Evolutionary conservation across 2,888 invertebrate species (phyloP).

Genomic region (Opisthograptis luteolata): DNA sequence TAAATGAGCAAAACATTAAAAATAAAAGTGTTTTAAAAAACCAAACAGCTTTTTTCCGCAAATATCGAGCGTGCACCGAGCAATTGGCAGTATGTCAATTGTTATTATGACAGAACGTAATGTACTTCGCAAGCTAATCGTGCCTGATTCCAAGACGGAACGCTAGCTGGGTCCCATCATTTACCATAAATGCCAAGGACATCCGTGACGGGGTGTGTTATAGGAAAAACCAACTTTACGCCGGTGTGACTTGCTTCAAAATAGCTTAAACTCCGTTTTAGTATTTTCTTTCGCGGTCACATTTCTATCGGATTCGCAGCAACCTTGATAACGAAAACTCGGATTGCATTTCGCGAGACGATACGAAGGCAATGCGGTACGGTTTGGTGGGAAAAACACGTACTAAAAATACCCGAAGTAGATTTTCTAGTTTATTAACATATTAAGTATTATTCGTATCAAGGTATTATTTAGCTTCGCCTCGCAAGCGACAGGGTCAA

Average conservation of each 20-base stretch:
- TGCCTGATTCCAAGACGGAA: conserved; percentile 14
- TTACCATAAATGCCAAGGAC: conserved; percentile 31
- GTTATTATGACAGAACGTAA: conserved; percentile 16
- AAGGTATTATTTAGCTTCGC: too few species aligned
- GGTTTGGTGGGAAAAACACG: not conserved
- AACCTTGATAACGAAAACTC: conserved; percentile 10
- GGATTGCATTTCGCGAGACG: conserved; percentile 8
- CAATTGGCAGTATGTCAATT: conserved; percentile 14
- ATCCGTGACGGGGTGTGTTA: not conserved
- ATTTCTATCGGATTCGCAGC: conserved; percentile 1
- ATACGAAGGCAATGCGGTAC: not conserved
- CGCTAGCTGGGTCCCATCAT: conserved; percentile 15
- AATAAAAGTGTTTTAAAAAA: not conserved
- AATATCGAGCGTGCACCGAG: not conserved
- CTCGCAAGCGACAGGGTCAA: too few species aligned
- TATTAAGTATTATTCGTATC: too few species aligned
- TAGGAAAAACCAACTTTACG: conserved; percentile 2
- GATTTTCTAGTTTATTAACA: too few species aligned
- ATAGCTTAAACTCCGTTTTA: not conserved
- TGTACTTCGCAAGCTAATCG: conserved; percentile 16
- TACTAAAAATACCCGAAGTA: conserved; percentile 8
- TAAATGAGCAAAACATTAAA: not conserved
- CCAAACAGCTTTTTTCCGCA: not conserved
- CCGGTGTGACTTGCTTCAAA: not conserved
- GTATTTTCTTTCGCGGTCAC: not conserved